Evolutionary conservation across 2,888 invertebrate genomes (phyloP).

Genomic region (Sarcophaga carnaria): DNA sequence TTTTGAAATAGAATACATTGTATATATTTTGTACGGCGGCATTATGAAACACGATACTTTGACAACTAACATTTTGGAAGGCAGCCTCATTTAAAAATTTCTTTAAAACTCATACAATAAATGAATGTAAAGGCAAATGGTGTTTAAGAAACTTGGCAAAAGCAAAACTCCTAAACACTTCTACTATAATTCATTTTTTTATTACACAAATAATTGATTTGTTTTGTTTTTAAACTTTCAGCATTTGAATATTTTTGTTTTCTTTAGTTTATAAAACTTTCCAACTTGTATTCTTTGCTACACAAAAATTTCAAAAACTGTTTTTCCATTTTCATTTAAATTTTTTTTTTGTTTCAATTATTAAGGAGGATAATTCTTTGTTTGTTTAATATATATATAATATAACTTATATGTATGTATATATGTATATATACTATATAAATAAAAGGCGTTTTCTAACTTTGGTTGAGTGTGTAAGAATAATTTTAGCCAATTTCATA

Average conservation of each 20-base stretch:
- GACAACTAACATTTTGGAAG: too few relatives aligned
- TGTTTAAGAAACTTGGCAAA: not conserved
- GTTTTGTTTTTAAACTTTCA: not conserved
- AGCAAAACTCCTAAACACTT: not conserved
- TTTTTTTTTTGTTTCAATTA: not conserved
- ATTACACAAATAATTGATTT: too few relatives aligned
- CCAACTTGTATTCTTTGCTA: not conserved
- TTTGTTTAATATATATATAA: not conserved
- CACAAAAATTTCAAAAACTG: not conserved
- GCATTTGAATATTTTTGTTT: not conserved
- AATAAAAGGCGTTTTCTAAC: constrained; percentile 48
- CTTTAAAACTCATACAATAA: too few relatives aligned
- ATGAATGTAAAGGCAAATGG: not conserved
- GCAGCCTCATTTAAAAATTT: not conserved
- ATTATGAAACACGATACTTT: too few relatives aligned
- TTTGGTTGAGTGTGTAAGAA: constrained; percentile 51
- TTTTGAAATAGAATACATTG: too few relatives aligned
- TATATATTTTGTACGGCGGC: too few relatives aligned
- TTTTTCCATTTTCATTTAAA: not conserved
- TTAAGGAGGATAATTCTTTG: not conserved
- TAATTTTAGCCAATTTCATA: constrained; percentile 2
- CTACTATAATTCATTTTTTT: too few relatives aligned
- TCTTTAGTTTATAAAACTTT: too few relatives aligned
- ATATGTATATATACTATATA: constrained; percentile 37
- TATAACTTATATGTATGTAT: not conserved